A percentile compares a stretch with the other conserved stretches of the same genome.
phyloP scores from a whole-genome alignment of 2,113 vertebrate species.

The Pithys albifrons region DNA sequence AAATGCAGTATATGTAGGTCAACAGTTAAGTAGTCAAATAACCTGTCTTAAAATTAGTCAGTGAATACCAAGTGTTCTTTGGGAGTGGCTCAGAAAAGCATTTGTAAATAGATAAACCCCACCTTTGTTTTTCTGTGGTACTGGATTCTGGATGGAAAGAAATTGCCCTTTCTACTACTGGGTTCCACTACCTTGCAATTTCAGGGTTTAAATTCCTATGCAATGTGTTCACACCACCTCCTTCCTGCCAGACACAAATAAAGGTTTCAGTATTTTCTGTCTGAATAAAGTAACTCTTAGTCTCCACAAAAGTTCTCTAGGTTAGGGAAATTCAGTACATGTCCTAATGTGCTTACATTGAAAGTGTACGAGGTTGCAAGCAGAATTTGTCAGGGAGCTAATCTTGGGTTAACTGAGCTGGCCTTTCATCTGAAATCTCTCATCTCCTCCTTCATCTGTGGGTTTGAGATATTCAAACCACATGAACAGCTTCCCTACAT shows the following conservation, averaged over 20 bases:
- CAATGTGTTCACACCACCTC: not conserved
- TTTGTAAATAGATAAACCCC: not conserved
- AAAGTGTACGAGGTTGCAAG: not conserved
- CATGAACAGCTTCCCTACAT: not conserved
- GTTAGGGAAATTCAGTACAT: not conserved
- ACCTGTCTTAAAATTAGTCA: not conserved
- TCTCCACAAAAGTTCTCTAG: not conserved
- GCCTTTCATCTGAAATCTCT: not conserved
- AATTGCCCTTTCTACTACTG: not conserved
- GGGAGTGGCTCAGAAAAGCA: not conserved
- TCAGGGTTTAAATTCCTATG: not conserved
- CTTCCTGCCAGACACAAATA: not conserved
- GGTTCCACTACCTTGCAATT: slow-evolving; percentile 23
- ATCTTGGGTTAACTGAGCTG: not conserved
- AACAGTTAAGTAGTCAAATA: slow-evolving; percentile 10
- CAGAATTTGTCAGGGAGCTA: not conserved
- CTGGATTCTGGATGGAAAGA: not conserved
- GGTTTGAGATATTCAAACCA: not conserved
- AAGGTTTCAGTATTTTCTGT: slow-evolving; percentile 7
- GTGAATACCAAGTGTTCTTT: not conserved
- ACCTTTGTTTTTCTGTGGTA: slow-evolving; percentile 27
- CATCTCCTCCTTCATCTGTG: not conserved
- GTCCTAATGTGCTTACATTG: not conserved
- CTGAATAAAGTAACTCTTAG: not conserved
- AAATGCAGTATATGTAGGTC: not conserved